Conservation (phyloP, 64 coral and sea anemone species). For the Anthopleura sola region DNA sequence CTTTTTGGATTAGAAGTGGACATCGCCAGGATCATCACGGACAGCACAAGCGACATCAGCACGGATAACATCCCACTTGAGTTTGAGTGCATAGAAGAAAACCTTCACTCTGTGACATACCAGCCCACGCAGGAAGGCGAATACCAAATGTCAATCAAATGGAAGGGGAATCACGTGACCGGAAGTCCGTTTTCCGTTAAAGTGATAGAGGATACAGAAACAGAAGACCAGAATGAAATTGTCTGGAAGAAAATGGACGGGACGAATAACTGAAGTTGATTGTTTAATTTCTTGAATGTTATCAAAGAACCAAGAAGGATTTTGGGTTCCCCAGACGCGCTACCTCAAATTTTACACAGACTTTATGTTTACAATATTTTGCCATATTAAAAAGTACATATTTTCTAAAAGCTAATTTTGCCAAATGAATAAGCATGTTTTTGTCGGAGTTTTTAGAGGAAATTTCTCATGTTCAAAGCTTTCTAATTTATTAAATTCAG, state of each 20-base stretch:
- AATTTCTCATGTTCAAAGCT: too few species aligned
- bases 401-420: too few species aligned
- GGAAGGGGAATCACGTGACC: conserved; percentile 45
- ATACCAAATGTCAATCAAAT: conserved; percentile 55
- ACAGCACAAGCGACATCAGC: conserved; percentile 1
- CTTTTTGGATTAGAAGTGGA: conserved; percentile 50
- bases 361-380: too few species aligned
- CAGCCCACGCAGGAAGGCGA: conserved; percentile 48
- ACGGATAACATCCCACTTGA: conserved; percentile 40
- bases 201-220: conserved; percentile 12
- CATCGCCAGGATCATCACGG: conserved; percentile 43
- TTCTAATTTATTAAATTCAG: too few species aligned
- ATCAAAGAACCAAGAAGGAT: too few species aligned
- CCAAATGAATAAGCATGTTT: too few species aligned
- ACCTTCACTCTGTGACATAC: conserved; percentile 59
- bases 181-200: conserved; percentile 62
- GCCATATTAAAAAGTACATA: too few species aligned
- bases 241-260: conserved; percentile 8
- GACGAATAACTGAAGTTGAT: not conserved
- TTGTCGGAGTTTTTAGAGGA: too few species aligned
- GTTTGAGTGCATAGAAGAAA: conserved; percentile 54
- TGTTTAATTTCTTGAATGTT: too few species aligned
- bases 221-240: not conserved
- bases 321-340: too few species aligned
- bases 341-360: too few species aligned